A percentile compares a stretch with the other conserved stretches of the same genome.
Evolutionary conservation across 1,140 invertebrate genomes (phyloP).

Genomic region (Drosophila ohnishii): DNA sequence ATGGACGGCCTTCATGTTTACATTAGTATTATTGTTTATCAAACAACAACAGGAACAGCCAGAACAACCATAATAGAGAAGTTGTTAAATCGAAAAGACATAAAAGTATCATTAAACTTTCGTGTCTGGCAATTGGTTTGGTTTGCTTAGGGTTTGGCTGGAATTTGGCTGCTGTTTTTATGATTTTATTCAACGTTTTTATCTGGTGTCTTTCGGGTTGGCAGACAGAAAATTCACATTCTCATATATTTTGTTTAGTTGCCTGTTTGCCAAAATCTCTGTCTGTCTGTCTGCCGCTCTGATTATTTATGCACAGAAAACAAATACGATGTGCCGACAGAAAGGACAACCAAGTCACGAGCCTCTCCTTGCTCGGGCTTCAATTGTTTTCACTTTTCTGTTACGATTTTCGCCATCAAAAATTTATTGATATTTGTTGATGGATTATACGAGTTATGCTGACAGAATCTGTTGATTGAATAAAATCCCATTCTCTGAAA

Average conservation of each 20-base stretch:
- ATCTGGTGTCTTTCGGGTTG: conserved; percentile 49
- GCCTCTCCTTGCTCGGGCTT: conserved; percentile 10
- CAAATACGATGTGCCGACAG: conserved; percentile 51
- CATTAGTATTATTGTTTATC: conserved; percentile 59
- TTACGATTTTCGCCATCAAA: conserved; percentile 16
- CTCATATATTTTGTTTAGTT: conserved; percentile 44
- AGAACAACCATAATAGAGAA: conserved; percentile 32
- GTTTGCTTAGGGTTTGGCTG: conserved; percentile 24
- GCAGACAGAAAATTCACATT: conserved; percentile 46
- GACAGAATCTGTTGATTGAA: conserved; percentile 29
- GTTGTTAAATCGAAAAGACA: conserved; percentile 61
- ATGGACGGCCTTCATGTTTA: conserved; percentile 41
- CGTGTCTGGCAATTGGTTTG: conserved; percentile 52
- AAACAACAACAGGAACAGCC: conserved; percentile 34
- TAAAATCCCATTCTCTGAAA: conserved; percentile 18
- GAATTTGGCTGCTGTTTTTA: conserved; percentile 33
- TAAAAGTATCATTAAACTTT: conserved; percentile 71
- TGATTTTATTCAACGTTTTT: conserved; percentile 67
- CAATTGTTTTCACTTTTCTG: conserved; percentile 59
- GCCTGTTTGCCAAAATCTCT: conserved; percentile 66
- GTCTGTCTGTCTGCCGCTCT: conserved; percentile 10
- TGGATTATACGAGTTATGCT: conserved; percentile 8
- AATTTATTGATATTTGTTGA: conserved; percentile 25
- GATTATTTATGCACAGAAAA: conserved; percentile 72
- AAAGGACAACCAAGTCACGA: conserved; percentile 4